These are phyloP conservation scores for Megaceryle torquata DNA, from an alignment of 2,113 vertebrate genomes.

Conservation along the genomic window DNA sequence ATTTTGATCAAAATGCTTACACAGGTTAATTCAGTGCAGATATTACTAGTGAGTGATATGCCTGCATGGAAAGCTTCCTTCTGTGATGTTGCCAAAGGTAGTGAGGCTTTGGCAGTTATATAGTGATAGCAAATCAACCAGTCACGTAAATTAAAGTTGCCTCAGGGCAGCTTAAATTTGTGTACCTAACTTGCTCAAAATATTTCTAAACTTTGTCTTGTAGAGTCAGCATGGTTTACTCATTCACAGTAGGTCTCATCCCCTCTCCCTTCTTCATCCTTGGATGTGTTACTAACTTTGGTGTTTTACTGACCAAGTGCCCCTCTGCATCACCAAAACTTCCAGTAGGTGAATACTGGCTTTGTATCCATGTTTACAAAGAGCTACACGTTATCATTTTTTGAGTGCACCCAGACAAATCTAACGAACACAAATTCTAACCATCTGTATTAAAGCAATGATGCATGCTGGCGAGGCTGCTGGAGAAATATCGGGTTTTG, in stretches of 20 bases:
- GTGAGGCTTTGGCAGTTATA: conserved; percentile 34
- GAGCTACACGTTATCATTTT: not conserved
- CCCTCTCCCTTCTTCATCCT: not conserved
- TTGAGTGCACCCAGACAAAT: conserved; percentile 10
- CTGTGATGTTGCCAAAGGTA: conserved; percentile 29
- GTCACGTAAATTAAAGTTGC: not conserved
- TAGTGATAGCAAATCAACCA: conserved; percentile 29
- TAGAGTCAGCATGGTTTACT: not conserved
- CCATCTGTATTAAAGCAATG: conserved; percentile 49
- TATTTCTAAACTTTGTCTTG: conserved; percentile 10
- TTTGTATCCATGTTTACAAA: not conserved
- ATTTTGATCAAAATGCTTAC: not conserved
- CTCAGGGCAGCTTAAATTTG: conserved; percentile 23
- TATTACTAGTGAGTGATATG: not conserved
- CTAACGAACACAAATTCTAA: conserved; percentile 7
- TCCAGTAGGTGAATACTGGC: not conserved
- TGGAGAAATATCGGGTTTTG: conserved; percentile 60
- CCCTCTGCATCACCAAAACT: not conserved
- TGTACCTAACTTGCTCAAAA: conserved; percentile 37
- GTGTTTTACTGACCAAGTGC: not conserved
- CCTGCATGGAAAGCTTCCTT: conserved; percentile 12
- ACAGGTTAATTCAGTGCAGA: not conserved
- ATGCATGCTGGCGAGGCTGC: conserved; percentile 31
- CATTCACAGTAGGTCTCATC: not conserved
- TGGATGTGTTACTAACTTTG: not conserved